Base-by-base conservation (phyloP, 1,140 invertebrate genomes). In the Orchesella cincta region DNA sequence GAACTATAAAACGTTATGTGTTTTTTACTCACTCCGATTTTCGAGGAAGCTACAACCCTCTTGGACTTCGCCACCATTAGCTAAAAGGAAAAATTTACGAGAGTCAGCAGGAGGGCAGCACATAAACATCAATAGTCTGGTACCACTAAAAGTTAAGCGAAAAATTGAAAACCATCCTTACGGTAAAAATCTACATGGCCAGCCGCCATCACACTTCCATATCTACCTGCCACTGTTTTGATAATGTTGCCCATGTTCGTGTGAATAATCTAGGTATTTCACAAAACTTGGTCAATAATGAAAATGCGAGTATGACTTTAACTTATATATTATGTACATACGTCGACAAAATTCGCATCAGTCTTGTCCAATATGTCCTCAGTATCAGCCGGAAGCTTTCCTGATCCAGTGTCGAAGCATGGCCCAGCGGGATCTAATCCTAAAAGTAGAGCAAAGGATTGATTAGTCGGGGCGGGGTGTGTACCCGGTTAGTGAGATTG, bases 101-200 rank as follows among this genome's bases (percentile, higher is more conserved):
- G n/a, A n/a, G n/a, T n/a, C n/a, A n/a, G n/a, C n/a, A n/a, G n/a
- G n/a, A n/a, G n/a, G n/a, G n/a, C n/a, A n/a, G n/a, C n/a, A n/a
- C n/a, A n/a, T n/a, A n/a, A n/a, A n/a, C n/a, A n/a, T n/a, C n/a
- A n/a, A n/a, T n/a, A n/a, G n/a, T n/a, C n/a, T n/a, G n/a, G n/a
- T n/a, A n/a, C n/a, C n/a, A n/a, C n/a, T n/a, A n/a, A n/a, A n/a
- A n/a, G n/a, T n/a, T n/a, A n/a, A n/a, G n/a, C n/a, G n/a, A n/a
- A n/a, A n/a, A n/a, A n/a, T n/a, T n/a, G n/a, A n/a, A n/a, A n/a
- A n/a, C n/a, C n/a, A n/a, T n/a, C n/a, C 62, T 18, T 67, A 67
- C 62, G 62, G n/a, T 67, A 67, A 33, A 67, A 67, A n/a, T 67
- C 62, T 12, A 29, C 62, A 67, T 67, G 62, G n/a, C 62, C 62